phyloP scores from a whole-genome alignment of 2,888 invertebrate genomes.

The Hetaerina titia region DNA sequence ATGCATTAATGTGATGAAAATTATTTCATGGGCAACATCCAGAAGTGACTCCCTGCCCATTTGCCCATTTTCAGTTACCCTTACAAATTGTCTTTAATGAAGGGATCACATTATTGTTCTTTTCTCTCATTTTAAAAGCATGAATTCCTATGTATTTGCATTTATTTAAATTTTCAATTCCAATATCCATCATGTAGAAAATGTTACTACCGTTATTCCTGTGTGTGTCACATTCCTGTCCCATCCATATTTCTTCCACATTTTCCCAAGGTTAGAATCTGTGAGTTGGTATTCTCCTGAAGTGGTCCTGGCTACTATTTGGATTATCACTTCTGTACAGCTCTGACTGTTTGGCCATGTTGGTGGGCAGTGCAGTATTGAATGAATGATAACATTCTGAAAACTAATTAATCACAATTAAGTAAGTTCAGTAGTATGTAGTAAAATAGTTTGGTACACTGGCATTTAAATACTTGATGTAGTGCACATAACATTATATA shows the following conservation, averaged over 20 bases:
- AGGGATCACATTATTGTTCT: no score
- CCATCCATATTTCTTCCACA: conserved; percentile 68
- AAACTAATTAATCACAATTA: conserved; percentile 5
- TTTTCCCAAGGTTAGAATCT: conserved; percentile 54
- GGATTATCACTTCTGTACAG: conserved; percentile 67
- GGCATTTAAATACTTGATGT: no score
- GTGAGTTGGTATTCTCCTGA: conserved; percentile 67
- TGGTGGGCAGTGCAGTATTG: conserved; percentile 65
- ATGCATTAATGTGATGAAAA: no score
- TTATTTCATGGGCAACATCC: no score
- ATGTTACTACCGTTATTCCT: conserved; percentile 56
- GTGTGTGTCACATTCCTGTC: conserved; percentile 25
- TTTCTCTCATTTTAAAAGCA: no score
- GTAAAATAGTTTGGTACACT: background rate
- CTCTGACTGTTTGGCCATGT: conserved; percentile 67
- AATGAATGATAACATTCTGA: conserved; percentile 61
- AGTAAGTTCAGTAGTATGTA: background rate
- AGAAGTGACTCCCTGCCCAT: no score
- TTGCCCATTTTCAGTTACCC: no score
- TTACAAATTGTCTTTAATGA: no score
- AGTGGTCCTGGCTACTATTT: conserved; percentile 57
- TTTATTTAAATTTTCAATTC: no score
- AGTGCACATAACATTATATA: no score
- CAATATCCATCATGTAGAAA: background rate
- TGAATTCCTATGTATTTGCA: no score